Conservation (phyloP, 2,113 vertebrate species). For the Melanotaenia duboulayi region DNA sequence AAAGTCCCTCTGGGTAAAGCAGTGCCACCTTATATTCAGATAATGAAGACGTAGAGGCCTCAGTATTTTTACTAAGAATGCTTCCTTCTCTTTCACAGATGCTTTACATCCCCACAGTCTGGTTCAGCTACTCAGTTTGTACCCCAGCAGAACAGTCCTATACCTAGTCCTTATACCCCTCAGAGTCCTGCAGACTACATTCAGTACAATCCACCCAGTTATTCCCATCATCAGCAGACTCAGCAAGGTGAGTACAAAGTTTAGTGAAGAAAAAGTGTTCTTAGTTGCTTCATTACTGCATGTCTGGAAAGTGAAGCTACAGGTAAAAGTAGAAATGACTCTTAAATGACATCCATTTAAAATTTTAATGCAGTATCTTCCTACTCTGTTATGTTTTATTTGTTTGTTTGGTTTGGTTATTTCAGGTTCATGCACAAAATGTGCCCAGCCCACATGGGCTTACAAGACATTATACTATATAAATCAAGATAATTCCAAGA, state of each 20-base stretch:
- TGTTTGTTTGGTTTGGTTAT: no score
- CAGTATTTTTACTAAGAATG: constrained; percentile 11
- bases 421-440: no score
- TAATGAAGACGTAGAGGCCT: constrained; percentile 6
- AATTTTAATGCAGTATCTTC: background rate
- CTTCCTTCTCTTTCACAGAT: constrained; percentile 78
- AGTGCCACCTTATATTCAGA: background rate
- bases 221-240: constrained; percentile 93
- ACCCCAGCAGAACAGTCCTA: constrained; percentile 95
- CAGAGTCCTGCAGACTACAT: constrained; percentile 97
- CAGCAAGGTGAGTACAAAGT: constrained; percentile 87
- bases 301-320: no score
- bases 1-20: constrained; percentile 95
- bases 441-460: no score
- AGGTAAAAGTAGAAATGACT: no score
- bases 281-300: no score
- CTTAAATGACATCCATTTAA: background rate
- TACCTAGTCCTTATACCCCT: constrained; percentile 97
- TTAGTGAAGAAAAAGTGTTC: background rate
- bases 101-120: constrained; percentile 93
- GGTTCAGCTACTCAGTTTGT: constrained; percentile 92
- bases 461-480: no score
- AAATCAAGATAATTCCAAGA: no score
- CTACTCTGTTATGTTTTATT: background rate
- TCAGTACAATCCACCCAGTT: constrained; percentile 94